phyloP scores from a whole-genome alignment of 1,140 invertebrate genomes.

The Cardiocondyla obscurior region DNA sequence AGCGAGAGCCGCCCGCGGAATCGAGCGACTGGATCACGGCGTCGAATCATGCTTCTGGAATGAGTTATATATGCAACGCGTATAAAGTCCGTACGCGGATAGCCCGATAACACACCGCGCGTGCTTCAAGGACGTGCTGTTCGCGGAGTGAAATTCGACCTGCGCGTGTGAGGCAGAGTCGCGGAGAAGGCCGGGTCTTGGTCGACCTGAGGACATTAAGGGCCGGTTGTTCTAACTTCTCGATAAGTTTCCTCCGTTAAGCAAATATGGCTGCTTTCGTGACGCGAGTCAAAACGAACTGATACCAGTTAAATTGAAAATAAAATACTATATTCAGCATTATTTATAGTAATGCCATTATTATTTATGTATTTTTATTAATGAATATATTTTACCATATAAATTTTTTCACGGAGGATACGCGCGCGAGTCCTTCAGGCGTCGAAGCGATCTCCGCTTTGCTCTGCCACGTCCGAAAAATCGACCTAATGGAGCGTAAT shows the following conservation, averaged over 20 bases:
- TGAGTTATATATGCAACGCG: slow-evolving; percentile 24
- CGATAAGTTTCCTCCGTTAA: too few relatives aligned
- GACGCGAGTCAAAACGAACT: too few relatives aligned
- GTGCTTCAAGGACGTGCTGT: slow-evolving; percentile 26
- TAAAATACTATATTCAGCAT: too few relatives aligned
- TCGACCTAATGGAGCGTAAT: neutral
- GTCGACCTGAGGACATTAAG: slow-evolving; percentile 21
- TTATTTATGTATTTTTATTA: too few relatives aligned
- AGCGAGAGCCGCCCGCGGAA: neutral
- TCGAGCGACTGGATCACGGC: slow-evolving; percentile 22
- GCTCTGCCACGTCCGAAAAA: neutral
- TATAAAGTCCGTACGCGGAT: slow-evolving; percentile 29
- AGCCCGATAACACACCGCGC: slow-evolving; percentile 28
- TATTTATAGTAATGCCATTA: too few relatives aligned
- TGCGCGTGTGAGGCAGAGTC: neutral
- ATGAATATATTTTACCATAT: too few relatives aligned
- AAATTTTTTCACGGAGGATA: too few relatives aligned
- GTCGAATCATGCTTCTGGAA: slow-evolving; percentile 50
- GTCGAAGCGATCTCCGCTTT: neutral
- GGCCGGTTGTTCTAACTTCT: too few relatives aligned
- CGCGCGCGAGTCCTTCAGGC: neutral
- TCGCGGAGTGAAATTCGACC: slow-evolving; percentile 32
- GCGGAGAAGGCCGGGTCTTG: neutral
- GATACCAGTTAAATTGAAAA: too few relatives aligned
- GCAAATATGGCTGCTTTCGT: too few relatives aligned